phyloP scores from a whole-genome alignment of 2,113 vertebrate species.

The Amphiprion ocellaris region DNA sequence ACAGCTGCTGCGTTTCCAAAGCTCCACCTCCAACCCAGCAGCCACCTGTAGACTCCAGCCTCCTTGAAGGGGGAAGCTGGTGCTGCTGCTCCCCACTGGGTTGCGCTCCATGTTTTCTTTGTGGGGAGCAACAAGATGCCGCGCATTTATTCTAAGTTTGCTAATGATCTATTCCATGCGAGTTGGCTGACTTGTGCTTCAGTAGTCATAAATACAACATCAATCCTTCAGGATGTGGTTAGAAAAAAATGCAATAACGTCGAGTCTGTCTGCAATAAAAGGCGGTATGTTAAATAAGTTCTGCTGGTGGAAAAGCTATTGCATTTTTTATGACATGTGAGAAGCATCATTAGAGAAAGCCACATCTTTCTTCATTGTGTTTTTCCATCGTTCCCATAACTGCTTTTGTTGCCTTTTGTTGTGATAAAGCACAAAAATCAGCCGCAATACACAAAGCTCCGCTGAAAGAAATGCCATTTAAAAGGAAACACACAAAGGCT shows the following conservation, averaged over 20 bases:
- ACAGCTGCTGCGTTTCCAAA: not conserved
- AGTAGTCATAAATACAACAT: too few relatives aligned
- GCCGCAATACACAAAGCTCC: not conserved
- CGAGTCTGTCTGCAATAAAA: too few relatives aligned
- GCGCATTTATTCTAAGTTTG: not conserved
- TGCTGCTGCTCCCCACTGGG: not conserved
- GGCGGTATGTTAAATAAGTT: too few relatives aligned
- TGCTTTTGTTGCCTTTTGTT: not conserved
- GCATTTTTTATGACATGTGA: not conserved
- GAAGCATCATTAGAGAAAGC: not conserved
- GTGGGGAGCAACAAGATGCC: not conserved
- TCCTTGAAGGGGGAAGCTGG: too few relatives aligned
- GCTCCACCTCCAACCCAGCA: too few relatives aligned
- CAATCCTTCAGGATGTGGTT: too few relatives aligned
- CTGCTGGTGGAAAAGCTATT: too few relatives aligned
- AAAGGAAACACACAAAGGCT: constrained; percentile 8
- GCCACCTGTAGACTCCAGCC: too few relatives aligned
- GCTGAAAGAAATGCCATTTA: not conserved
- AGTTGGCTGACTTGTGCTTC: too few relatives aligned
- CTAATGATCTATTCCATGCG: too few relatives aligned
- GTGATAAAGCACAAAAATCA: not conserved
- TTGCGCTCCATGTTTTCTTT: not conserved
- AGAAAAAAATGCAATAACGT: too few relatives aligned
- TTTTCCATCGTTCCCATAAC: constrained; percentile 5
- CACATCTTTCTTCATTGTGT: constrained; percentile 6